A percentile compares a stretch with the other conserved stretches of the same genome.
These are phyloP conservation scores for Ia io DNA, from an alignment of 2,113 vertebrate genomes.

Conservation along the genomic window DNA sequence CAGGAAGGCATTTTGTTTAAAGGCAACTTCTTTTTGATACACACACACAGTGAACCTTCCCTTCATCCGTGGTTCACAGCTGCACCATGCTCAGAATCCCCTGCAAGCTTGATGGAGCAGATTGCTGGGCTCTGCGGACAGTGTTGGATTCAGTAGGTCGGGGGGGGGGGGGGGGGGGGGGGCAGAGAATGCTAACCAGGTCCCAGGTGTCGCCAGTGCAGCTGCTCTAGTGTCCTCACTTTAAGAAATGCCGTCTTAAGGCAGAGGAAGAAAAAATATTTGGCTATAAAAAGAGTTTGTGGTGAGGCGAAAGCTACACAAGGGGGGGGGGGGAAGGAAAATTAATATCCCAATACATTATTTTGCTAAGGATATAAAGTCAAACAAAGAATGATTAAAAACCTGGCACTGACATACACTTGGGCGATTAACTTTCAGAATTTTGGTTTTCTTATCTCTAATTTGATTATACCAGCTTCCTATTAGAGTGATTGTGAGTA, in stretches of 20 bases:
- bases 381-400: neutral
- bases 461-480: neutral
- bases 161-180: no score
- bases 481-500: neutral
- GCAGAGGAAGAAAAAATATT: neutral
- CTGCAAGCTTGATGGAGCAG: neutral
- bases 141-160: neutral
- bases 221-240: neutral
- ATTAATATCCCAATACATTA: neutral
- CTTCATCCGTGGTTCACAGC: neutral
- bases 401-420: neutral
- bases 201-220: neutral
- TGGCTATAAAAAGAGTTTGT: neutral
- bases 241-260: neutral
- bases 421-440: neutral
- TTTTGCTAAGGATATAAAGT: neutral
- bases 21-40: neutral
- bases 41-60: neutral
- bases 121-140: neutral
- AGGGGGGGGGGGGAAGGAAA: neutral
- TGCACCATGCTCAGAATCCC: neutral
- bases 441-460: neutral
- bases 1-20: neutral
- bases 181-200: neutral
- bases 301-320: neutral